Evolutionary conservation across 1,140 invertebrate genomes (phyloP), one percentile per base, ranked within the genome.

Genomic region (Zaprionus kolodkinae): DNA sequence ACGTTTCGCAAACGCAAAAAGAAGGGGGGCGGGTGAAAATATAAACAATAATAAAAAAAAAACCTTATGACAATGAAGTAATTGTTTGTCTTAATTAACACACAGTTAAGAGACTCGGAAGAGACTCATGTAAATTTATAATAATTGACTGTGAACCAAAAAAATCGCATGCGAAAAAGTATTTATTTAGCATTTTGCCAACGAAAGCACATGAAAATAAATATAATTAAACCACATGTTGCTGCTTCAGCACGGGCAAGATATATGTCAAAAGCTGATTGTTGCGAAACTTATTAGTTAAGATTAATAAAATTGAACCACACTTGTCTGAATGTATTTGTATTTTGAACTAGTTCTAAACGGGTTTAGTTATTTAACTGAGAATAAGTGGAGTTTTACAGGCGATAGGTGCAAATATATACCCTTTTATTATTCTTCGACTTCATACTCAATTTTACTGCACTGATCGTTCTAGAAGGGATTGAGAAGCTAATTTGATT

Each of bases 21-120:
- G 21, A 21, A 21, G 21, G 45, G 45, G 15, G 21, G 45, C 17
- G 15, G 21, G 10, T 52, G 21, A 25, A 40, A 60, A 54, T 15
- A 48, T 11, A 27, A 45, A 21, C 27, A 30, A 9, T 48, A 56
- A 38, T 35, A 38, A 30, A 52, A 12, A 27, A 13, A 67, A 38
- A 59, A 68, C 56, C 17, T 36, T 60, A 60, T 54, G 67, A 64
- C 68, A 75, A 75, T 71, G 68, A 75, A 71, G 60, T 64, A 71
- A 75, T 75, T 75, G 67, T 75, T 71, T 64, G 36, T 27, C 72
- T 75, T 75, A 71, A 75, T 75, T 75, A 75, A 64, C 72, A 75
- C 67, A 75, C 72, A 71, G 33, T 40, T 21, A 63, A 62, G 57
- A 71, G 67, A 71, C 43, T 75, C 60, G 60, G 54, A 75, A 75